A percentile compares a stretch with the other conserved stretches of the same genome.
Conservation (phyloP, 2,797 vertebrate genomes). For the Sarcophilus harrisii region DNA sequence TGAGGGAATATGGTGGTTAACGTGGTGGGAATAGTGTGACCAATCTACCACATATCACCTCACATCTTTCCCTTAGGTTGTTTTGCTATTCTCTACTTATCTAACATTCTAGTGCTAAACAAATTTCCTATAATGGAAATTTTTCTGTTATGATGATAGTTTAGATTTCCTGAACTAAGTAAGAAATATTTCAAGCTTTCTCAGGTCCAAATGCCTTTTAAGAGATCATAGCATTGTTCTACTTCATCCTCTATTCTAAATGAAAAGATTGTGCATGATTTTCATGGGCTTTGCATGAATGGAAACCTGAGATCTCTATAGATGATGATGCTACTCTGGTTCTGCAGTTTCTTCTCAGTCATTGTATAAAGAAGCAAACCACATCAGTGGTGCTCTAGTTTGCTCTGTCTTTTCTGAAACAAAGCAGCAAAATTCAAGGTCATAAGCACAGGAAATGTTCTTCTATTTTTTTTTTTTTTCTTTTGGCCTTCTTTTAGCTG, state of each 20-base stretch:
- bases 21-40: background rate
- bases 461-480: background rate
- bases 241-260: background rate
- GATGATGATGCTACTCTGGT: background rate
- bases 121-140: slow-evolving; percentile 30
- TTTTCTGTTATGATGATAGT: slow-evolving; percentile 43
- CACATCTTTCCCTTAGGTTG: background rate
- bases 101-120: background rate
- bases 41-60: background rate
- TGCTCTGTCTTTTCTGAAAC: background rate
- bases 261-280: background rate
- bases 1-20: background rate
- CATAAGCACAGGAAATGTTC: background rate
- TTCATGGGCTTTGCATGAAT: background rate
- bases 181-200: slow-evolving; percentile 39
- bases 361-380: background rate
- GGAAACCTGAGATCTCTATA: background rate
- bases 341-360: background rate
- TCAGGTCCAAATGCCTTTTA: slow-evolving; percentile 44
- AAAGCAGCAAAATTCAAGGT: background rate
- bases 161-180: slow-evolving; percentile 48
- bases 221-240: slow-evolving; percentile 37
- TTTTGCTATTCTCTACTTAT: background rate
- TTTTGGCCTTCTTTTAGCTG: background rate
- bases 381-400: background rate